Evolutionary conservation across 2,113 vertebrate genomes (phyloP), one percentile per base, ranked within the genome.

Genomic region (Procavia capensis): DNA sequence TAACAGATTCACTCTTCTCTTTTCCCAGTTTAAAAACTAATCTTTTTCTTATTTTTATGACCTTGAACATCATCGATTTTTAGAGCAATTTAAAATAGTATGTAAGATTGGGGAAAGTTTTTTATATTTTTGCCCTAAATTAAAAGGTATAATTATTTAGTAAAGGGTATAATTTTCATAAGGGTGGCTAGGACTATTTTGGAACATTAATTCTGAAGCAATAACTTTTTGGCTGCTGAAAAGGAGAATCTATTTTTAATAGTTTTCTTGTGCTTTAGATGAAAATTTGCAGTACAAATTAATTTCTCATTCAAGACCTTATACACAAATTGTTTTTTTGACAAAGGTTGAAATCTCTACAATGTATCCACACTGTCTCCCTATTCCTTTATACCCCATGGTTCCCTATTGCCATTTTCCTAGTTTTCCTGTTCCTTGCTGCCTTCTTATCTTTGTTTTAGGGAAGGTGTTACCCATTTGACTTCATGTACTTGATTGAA

Each of bases 1-100:
- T 59, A 93, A 82, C 29, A 79, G 74, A 96, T 88, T 90, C 74
- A 95, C 85, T 95, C 34, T 81, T 93, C 64, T 87, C 63, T 93
- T 96, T 87, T 93, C 31, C 66, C 3, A 79, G 94, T 95, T 95
- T 74, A 92, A 97, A 96, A 92, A 85, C 93, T 93, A 88, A 96
- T 96, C 85, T 72, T 92, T 93, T 97, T 96, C 70, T 72, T 76
- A 92, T 80, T 92, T 94, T 84, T 88, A 80, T 76, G 90, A 90
- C 31, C n/a, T 8, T 85, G 36, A 4, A 45, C n/a, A 41, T 74
- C 80, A 94, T 76, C 76, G 34, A 90, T 85, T 85, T 72, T 87
- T 59, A 91, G 78, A 79, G 4, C 74, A 36, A 84, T 95, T 68
- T 75, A 92, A 95, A 90, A 92, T 75, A 85, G 22, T 43, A 72